phyloP scores from a whole-genome alignment of 2,797 vertebrate species.

The Numenius phaeopus region DNA sequence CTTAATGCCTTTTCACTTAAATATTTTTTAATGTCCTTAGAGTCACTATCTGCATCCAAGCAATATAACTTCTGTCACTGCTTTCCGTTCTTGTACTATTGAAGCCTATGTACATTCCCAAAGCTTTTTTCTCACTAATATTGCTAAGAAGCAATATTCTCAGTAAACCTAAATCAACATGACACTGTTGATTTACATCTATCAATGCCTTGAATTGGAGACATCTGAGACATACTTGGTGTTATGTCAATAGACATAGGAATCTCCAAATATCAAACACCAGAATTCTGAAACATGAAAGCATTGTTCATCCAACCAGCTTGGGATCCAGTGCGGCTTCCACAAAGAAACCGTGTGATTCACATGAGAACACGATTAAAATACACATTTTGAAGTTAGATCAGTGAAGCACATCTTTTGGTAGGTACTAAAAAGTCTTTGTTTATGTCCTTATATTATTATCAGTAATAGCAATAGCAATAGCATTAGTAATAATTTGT shows the following conservation, averaged over 20 bases:
- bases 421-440: neutral
- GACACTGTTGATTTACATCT: neutral
- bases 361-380: neutral
- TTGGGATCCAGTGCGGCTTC: neutral
- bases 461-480: neutral
- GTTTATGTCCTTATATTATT: neutral
- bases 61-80: neutral
- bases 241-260: neutral
- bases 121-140: neutral
- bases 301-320: neutral
- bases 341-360: neutral
- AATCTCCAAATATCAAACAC: neutral
- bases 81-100: neutral
- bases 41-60: neutral
- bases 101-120: neutral
- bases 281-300: neutral
- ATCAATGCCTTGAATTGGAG: neutral
- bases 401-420: neutral
- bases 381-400: neutral
- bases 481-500: neutral
- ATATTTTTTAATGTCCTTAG: neutral
- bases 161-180: neutral
- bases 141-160: neutral
- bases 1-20: neutral
- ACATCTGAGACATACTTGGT: neutral